phyloP scores from a whole-genome alignment of 2,113 vertebrate species.

The Macroglossus sobrinus region DNA sequence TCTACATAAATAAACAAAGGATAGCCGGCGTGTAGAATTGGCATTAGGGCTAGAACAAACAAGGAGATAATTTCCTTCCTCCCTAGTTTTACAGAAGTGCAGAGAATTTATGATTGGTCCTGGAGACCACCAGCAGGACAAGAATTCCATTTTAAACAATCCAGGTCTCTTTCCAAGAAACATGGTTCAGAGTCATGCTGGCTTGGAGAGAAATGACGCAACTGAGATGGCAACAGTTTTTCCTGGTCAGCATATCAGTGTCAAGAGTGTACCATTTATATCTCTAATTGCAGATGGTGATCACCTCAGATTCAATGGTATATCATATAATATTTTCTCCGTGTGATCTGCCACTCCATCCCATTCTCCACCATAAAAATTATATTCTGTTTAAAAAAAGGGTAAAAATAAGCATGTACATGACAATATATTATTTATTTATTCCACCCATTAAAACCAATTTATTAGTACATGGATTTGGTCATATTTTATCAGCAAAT shows the following conservation, averaged over 20 bases:
- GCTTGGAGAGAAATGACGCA: not conserved
- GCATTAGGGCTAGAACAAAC: not conserved
- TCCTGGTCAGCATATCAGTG: not conserved
- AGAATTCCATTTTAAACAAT: not conserved
- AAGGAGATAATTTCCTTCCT: not conserved
- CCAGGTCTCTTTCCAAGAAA: not conserved
- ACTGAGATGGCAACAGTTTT: not conserved
- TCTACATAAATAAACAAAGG: not conserved
- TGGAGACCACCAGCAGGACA: not conserved
- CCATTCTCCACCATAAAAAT: not conserved
- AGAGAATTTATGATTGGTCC: not conserved
- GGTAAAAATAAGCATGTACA: not conserved
- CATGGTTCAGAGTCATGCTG: not conserved
- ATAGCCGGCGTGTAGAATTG: not conserved
- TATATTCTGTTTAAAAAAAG: not conserved
- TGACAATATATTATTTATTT: not conserved
- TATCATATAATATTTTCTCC: not conserved
- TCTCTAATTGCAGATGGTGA: not conserved
- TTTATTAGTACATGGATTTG: not conserved
- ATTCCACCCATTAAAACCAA: not conserved
- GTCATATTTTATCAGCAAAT: not conserved
- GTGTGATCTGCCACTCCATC: not conserved
- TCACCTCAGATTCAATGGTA: not conserved
- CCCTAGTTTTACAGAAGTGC: not conserved
- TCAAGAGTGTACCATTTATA: not conserved